A percentile compares a stretch with the other conserved stretches of the same genome.
These are phyloP conservation scores for Polydesmus complanatus DNA, from an alignment of 2,888 invertebrate genomes.

Conservation along the genomic window DNA sequence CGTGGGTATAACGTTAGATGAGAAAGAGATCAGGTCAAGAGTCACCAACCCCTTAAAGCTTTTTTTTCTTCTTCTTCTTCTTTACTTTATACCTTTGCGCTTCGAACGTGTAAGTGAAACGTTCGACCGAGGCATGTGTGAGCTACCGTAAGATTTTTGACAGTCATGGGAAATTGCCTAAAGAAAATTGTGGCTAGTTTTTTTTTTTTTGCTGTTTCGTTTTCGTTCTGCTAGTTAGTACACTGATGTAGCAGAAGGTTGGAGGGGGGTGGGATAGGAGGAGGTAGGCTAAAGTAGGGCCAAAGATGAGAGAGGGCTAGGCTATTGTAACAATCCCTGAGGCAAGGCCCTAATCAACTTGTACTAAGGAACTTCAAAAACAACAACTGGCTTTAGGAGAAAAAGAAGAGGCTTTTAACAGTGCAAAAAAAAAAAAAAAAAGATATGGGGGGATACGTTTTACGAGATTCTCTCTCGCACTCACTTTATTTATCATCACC, in stretches of 20 bases:
- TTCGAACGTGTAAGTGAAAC: too few relatives aligned
- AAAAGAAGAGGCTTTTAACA: too few relatives aligned
- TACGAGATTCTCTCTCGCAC: too few relatives aligned
- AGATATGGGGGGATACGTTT: too few relatives aligned
- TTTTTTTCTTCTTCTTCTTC: too few relatives aligned
- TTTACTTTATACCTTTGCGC: too few relatives aligned
- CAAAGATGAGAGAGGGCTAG: too few relatives aligned
- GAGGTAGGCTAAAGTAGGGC: background rate
- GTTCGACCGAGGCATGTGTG: background rate
- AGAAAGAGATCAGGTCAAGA: background rate
- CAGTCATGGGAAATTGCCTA: background rate
- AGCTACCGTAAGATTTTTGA: background rate
- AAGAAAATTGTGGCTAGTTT: background rate
- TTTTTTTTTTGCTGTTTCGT: background rate
- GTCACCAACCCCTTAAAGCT: background rate
- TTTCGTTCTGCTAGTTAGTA: background rate
- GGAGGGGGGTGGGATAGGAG: background rate
- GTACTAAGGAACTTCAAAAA: background rate
- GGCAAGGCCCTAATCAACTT: background rate
- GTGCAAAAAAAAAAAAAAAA: too few relatives aligned
- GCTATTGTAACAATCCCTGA: background rate
- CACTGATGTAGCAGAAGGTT: background rate
- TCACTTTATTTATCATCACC: background rate
- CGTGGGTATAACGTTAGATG: background rate
- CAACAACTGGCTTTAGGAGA: background rate